These are phyloP conservation scores for Oncorhynchus masou DNA, from an alignment of 2,113 vertebrate genomes.

Conservation along the genomic window DNA sequence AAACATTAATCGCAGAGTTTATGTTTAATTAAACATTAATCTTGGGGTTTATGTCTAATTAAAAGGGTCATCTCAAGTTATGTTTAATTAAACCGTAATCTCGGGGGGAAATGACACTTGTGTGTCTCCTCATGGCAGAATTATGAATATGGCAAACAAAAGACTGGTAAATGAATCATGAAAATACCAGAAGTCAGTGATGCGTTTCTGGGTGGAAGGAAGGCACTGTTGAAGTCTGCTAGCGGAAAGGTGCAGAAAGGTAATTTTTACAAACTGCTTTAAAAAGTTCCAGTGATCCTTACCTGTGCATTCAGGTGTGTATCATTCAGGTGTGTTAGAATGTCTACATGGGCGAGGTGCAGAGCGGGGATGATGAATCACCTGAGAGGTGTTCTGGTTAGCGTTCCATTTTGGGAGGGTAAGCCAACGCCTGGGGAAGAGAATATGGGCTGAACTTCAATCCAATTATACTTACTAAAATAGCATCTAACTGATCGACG, in stretches of 20 bases:
- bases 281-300: not conserved
- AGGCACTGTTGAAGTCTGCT: not conserved
- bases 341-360: slow-evolving; percentile 52
- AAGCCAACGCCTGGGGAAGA: slow-evolving; percentile 70
- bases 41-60: too few species aligned
- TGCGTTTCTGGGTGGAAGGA: not conserved
- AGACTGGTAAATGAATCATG: not conserved
- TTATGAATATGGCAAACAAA: not conserved
- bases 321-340: slow-evolving; percentile 24
- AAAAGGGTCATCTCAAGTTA: too few species aligned
- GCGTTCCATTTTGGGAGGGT: slow-evolving; percentile 75
- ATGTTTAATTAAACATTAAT: too few species aligned
- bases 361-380: slow-evolving; percentile 76
- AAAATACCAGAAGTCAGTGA: not conserved
- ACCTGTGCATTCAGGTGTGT: slow-evolving; percentile 30
- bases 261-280: not conserved
- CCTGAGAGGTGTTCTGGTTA: slow-evolving; percentile 67
- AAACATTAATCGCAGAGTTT: too few species aligned
- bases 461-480: slow-evolving; percentile 54
- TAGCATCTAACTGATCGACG: slow-evolving; percentile 53
- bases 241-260: not conserved
- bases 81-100: not conserved
- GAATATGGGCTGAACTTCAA: slow-evolving; percentile 45
- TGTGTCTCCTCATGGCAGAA: not conserved
- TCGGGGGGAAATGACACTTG: too few species aligned